Base-by-base conservation (phyloP, 2,113 vertebrate species). In the Odobenus rosmarus region DNA sequence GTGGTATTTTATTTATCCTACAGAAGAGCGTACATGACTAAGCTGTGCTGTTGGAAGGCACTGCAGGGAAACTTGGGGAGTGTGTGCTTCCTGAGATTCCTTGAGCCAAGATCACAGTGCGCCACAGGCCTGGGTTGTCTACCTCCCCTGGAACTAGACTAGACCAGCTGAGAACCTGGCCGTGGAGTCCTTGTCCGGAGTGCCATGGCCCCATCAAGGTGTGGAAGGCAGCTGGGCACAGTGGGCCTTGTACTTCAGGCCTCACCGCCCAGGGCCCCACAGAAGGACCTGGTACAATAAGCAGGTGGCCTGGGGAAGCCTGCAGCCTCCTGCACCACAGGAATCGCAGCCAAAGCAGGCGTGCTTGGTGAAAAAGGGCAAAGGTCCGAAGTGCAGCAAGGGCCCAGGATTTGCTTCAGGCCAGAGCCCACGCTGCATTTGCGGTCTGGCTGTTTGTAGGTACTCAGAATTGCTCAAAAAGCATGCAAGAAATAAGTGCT, bases 1-100 rank as follows among this genome's bases (percentile, higher is more conserved):
- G 76, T 24, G 36, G 49, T 39, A 90, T 96, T 98, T 93, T 80
- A 62, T 92, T 98, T 90, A 89, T 84, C 92, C 33, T 90, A 74
- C 64, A 67, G 77, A 79, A 96, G 51, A 82, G 84, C 24, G 6
- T 46, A 28, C 72, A 36, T 59, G 62, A 51, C 64, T 90, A 86
- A 77, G 71, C 72, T 81, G 24, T 69, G 42, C 15, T 90, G 36
- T 53, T 92, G 95, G 91, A 76, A 72, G 53, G 21, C 7, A 8
- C 61, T n/a, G 8, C 39, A 51, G 72, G 53, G 28, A 16, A 16
- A 71, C 39, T 80, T 36, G 79, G 46, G 53, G 57, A 74, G n/a
- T 31, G 12, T 77, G 49, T 4, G 49, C 15, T 81, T 89, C 39
- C 89, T 96, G 72, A 93, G n/a, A 76, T 74, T 83, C 21, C 46